Base-by-base conservation (phyloP, 2,797 vertebrate genomes). In the Falco novaeseelandiae region DNA sequence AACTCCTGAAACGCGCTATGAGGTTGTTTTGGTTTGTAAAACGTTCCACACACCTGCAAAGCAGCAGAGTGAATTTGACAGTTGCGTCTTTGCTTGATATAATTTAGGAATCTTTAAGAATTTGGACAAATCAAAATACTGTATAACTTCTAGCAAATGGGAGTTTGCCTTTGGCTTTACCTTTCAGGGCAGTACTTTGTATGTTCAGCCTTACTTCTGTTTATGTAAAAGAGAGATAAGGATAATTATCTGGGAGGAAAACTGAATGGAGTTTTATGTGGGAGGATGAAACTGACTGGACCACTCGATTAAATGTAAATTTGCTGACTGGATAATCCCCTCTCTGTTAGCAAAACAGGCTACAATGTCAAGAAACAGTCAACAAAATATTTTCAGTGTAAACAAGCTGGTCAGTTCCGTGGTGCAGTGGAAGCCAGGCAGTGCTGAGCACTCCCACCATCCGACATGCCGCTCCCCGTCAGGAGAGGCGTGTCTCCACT, bases 151-250 rank as follows among this genome's bases (percentile, higher is more conserved):
- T 49, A 12, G 18, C 61, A 32, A 57, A 77, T 0, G 2, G 70
- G 58, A 84, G n/a, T 44, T 90, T 91, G n/a, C 32, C 48, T 73
- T 87, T 66, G 63, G 59, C 42, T 38, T 55, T 82, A 27, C 59
- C 22, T 55, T 73, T 76, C 46, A 61, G 62, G 42, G 17, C 36
- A 87, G 77, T 58, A 25, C 70, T 83, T 87, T 55, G 52, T 74
- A 70, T 11, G 3, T 25, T 81, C 72, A 95, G 62, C 49, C 38
- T 87, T 59, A 73, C 46, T 79, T 88, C 46, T 91, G 46, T 96
- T 90, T 15, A 44, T 94, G 66, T 55, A 49, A 76, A 84, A 87
- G 55, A 58, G 13, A 62, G 94, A 90, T 95, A 96, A 86, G 76
- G 36, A 44, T 85, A 82, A 42, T 72, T 88, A 83, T 7, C 80